Evolutionary conservation across 2,797 vertebrate genomes (phyloP).

Genomic region (Coranthus polyacanthus): DNA sequence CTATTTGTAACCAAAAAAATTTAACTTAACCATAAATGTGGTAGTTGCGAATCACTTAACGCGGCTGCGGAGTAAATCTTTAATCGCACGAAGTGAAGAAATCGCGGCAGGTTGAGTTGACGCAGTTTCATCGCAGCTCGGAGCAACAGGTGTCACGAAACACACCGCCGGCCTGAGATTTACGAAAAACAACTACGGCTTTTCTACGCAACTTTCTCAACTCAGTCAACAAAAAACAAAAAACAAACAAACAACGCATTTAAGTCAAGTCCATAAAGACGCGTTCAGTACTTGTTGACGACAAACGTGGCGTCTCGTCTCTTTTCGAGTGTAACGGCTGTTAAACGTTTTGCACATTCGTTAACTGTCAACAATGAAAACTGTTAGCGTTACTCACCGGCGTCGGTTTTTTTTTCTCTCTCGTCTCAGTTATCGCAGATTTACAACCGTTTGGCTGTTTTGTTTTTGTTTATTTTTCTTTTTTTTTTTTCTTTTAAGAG

Average conservation of each 20-base stretch:
- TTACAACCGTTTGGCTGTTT: neutral
- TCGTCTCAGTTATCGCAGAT: slow-evolving; percentile 33
- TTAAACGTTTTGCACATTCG: slow-evolving; percentile 15
- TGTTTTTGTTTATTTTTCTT: too few relatives aligned
- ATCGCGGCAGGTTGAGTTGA: slow-evolving; percentile 15
- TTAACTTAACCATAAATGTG: neutral
- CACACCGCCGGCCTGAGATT: neutral
- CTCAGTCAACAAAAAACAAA: too few relatives aligned
- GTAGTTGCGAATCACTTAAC: too few relatives aligned
- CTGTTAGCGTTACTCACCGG: slow-evolving; percentile 74
- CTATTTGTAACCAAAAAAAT: slow-evolving; percentile 16
- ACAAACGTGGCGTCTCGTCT: neutral
- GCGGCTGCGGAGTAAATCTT: neutral
- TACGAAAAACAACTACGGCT: neutral
- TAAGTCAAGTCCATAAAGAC: accelerated
- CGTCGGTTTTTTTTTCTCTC: slow-evolving; percentile 36
- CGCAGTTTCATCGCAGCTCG: slow-evolving; percentile 49
- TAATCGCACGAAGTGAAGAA: neutral
- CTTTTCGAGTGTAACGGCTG: slow-evolving; percentile 21
- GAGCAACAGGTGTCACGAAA: slow-evolving; percentile 75
- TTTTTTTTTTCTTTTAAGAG: neutral
- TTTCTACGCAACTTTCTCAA: neutral
- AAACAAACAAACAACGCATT: too few relatives aligned
- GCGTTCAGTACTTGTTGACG: accelerated
- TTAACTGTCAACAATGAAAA: slow-evolving; percentile 19